Evolutionary conservation across 2,888 invertebrate genomes (phyloP).

Genomic region (Microctonus hyperodae): DNA sequence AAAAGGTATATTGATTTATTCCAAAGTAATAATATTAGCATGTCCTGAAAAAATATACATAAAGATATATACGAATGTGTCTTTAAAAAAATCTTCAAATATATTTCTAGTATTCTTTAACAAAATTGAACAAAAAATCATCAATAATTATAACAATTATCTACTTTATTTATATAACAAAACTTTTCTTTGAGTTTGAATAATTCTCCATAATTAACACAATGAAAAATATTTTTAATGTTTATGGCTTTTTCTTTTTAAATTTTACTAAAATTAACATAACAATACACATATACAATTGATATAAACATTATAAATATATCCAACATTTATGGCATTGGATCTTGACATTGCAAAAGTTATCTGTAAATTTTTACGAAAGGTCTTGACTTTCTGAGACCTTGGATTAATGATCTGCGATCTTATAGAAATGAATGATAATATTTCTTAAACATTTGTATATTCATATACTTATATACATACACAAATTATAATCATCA

Average conservation of each 20-base stretch:
- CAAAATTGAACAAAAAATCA: too few species aligned
- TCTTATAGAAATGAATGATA: background rate
- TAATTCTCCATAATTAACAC: too few species aligned
- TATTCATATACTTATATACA: too few species aligned
- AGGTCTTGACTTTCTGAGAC: background rate
- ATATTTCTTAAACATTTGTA: background rate
- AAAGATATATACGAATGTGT: background rate
- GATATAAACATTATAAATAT: too few species aligned
- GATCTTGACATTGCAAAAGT: background rate
- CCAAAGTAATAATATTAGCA: constrained; percentile 11
- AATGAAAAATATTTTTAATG: too few species aligned
- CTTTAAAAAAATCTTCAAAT: too few species aligned
- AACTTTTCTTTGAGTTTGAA: background rate
- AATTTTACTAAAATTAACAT: too few species aligned
- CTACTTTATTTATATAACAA: too few species aligned
- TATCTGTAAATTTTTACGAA: background rate
- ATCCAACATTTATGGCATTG: background rate
- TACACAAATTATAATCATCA: too few species aligned
- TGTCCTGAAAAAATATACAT: constrained; percentile 1
- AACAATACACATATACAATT: too few species aligned
- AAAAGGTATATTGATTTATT: constrained; percentile 48
- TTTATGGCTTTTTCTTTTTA: too few species aligned
- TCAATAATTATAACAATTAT: background rate
- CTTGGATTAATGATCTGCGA: background rate
- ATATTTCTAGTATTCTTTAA: too few species aligned